A percentile compares a stretch with the other conserved stretches of the same genome.
phyloP scores from a whole-genome alignment of 2,888 invertebrate genomes.

The Drosophila gaucha region DNA sequence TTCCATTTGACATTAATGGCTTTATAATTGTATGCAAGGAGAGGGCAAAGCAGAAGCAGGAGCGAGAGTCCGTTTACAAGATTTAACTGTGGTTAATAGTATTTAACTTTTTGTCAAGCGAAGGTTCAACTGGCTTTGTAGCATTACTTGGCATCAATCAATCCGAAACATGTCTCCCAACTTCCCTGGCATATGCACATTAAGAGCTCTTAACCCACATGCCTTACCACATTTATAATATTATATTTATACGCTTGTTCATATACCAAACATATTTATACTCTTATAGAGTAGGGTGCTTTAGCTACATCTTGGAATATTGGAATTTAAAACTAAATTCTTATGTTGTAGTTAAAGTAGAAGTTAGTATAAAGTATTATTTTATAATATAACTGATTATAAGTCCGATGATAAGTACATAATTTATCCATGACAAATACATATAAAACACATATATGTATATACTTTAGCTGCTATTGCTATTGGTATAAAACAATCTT shows the following conservation, averaged over 20 bases:
- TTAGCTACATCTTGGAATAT: not conserved
- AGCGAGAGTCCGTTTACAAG: not conserved
- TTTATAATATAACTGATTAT: too few relatives aligned
- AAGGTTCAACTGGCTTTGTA: not conserved
- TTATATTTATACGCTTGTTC: not conserved
- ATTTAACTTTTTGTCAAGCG: slow-evolving; percentile 1
- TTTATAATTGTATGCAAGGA: slow-evolving; percentile 56
- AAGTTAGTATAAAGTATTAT: too few relatives aligned
- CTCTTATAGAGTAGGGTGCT: not conserved
- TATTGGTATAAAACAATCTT: too few relatives aligned
- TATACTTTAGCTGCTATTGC: too few relatives aligned
- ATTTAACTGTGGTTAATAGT: slow-evolving; percentile 13
- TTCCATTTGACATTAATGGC: slow-evolving; percentile 54
- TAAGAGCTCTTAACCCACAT: not conserved
- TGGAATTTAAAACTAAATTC: too few relatives aligned
- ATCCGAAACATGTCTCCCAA: not conserved
- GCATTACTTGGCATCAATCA: slow-evolving; percentile 6
- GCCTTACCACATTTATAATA: not conserved
- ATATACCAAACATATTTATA: not conserved
- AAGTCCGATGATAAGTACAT: too few relatives aligned
- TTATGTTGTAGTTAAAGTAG: too few relatives aligned
- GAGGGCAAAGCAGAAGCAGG: slow-evolving; percentile 4
- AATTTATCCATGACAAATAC: too few relatives aligned
- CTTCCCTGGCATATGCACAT: not conserved
- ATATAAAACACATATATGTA: too few relatives aligned